Evolutionary conservation across 2,888 invertebrate genomes (phyloP).

Genomic region (Leptinotarsa peninsularis): DNA sequence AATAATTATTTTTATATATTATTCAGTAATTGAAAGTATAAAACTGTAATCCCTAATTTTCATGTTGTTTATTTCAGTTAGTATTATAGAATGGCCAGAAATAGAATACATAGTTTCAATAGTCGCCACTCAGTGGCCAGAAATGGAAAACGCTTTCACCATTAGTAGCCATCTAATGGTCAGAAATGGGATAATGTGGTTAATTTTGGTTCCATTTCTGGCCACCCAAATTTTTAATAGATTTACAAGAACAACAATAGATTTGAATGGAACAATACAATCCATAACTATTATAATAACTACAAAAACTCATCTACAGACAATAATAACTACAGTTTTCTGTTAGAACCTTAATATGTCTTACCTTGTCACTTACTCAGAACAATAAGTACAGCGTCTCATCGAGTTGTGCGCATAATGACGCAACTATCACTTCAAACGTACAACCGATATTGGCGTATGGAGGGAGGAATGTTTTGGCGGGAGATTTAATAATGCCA

Average conservation of each 20-base stretch:
- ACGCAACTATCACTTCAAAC: constrained; percentile 13
- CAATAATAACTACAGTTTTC: background rate
- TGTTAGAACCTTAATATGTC: background rate
- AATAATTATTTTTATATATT: constrained; percentile 6
- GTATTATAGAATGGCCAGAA: background rate
- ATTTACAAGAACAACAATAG: constrained; percentile 4
- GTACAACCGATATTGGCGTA: constrained; percentile 3
- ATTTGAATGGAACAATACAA: background rate
- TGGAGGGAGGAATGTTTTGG: constrained; percentile 1
- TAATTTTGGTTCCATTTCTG: constrained; percentile 14
- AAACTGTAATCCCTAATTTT: background rate
- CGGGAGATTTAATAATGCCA: constrained; percentile 7
- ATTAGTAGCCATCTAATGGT: constrained; percentile 10
- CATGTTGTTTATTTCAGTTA: constrained; percentile 4
- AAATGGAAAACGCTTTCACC: background rate
- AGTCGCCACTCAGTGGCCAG: too few relatives aligned
- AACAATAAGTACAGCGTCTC: background rate
- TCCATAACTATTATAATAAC: too few relatives aligned
- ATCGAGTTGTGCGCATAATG: constrained; percentile 9
- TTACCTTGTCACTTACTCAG: background rate
- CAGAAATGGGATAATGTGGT: constrained; percentile 10
- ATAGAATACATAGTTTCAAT: too few relatives aligned
- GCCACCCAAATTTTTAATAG: background rate
- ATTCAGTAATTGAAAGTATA: background rate
- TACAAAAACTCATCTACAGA: background rate